Base-by-base conservation (phyloP, 2,888 invertebrate species). In the Sipha maydis region DNA sequence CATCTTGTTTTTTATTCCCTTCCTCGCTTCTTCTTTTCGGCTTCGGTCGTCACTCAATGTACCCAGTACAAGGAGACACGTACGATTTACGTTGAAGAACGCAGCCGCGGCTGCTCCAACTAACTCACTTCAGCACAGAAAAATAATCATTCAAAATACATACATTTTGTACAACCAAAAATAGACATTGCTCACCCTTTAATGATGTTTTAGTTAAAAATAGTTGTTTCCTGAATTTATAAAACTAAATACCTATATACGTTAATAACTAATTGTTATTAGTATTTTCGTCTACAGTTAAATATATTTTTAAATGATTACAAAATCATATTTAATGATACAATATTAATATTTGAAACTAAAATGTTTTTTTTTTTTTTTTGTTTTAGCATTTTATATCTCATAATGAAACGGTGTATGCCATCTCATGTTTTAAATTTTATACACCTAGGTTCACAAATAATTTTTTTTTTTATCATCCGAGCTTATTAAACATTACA, bases 31-130 rank as follows among this genome's bases (percentile, higher is more conserved):
- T 79, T 78, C 4, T 85, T 48, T 71, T 80, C 38, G 56, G 78
- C 54, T 85, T 61, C 86, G 86, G 84, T 73, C 86, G 79, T 80
- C 85, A 79, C 79, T 86, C 86, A 80, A 86, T 34, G 73, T 79
- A n/a, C 71, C 69, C 86, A 79, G 71, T 71, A 79, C 71, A 86
- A 69, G 71, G 79, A 86, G 86, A 86, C 80, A 73, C 86, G 86
- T 79, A 86, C 80, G 75, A 61, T 73, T 86, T 80, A 73, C 79
- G 86, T 73, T 28, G 28, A 86, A 80, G 79, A 80, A 86, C 86
- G 86, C 78, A 31, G 38, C 71, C 86, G 86, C 71, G 31, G 38
- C 71, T 48, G 38, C 54, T 21, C 48, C 73, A 21, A 38, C 38
- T 41, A 83, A 34, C 0, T 9, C 17, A 73, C n/a, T 48, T 69